These are phyloP conservation scores for Coleophora deauratella DNA, from an alignment of 2,888 invertebrate species.

Conservation along the genomic window DNA sequence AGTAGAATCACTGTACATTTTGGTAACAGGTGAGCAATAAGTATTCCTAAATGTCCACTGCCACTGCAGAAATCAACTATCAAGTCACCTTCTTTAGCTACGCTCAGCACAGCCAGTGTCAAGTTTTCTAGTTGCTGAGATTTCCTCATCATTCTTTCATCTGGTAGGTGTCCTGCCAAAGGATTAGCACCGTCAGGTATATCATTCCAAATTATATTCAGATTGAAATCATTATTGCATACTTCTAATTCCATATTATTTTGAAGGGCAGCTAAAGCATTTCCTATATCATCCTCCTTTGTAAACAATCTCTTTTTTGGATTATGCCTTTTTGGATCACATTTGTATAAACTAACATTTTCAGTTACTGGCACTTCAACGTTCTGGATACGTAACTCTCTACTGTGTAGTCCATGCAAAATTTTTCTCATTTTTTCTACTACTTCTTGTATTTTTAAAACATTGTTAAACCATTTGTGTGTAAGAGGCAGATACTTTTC, in stretches of 20 bases:
- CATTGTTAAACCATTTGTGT: constrained; percentile 75
- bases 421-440: constrained; percentile 21
- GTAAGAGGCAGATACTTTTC: constrained; percentile 74
- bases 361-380: constrained; percentile 61
- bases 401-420: constrained; percentile 20
- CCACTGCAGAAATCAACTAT: constrained; percentile 97
- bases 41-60: constrained; percentile 92
- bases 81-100: constrained; percentile 78
- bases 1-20: constrained; percentile 85
- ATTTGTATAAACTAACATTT: constrained; percentile 82
- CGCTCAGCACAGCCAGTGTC: constrained; percentile 80
- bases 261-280: constrained; percentile 61
- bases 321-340: constrained; percentile 84
- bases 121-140: constrained; percentile 91
- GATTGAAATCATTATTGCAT: constrained; percentile 30
- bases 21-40: constrained; percentile 86
- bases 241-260: constrained; percentile 57
- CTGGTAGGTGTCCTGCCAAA: constrained; percentile 84
- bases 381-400: constrained; percentile 21
- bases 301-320: constrained; percentile 83
- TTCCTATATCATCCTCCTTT: constrained; percentile 82
- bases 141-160: constrained; percentile 82
- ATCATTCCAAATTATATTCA: constrained; percentile 77
- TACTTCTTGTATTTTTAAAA: constrained; percentile 31
- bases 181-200: constrained; percentile 86